Evolutionary conservation across 2,797 vertebrate genomes (phyloP), one percentile per base, ranked within the genome.

Genomic region (Vipera latastei): DNA sequence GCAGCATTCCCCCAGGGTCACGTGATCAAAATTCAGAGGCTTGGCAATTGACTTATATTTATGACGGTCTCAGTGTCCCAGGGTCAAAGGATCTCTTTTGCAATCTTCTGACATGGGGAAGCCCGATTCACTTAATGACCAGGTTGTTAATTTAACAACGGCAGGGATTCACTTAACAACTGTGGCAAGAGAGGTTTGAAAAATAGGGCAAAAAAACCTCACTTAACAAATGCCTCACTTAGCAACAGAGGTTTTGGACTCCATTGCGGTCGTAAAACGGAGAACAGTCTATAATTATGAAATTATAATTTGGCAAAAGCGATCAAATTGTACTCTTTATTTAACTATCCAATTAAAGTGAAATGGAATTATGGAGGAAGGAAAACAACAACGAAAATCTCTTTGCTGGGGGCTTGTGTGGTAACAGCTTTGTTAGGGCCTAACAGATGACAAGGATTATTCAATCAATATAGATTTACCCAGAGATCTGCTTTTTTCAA

Each of bases 401-500:
- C 97, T 98, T 98, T 98, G 97, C 97, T 98, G 97, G 97, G 98
- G 98, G 97, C 98, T 73, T 98, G 96, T 97, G 96, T 97, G 96
- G 97, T 98, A 98, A 98, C 98, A 98, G 98, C 98, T 98, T 98
- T 98, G 98, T 98, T 98, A 98, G 98, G 98, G 98, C 97, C 97
- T 97, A 98, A 97, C 98, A 98, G 98, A 98, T 98, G 98, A 98
- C 97, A 97, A 96, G 97, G 97, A 98, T 98, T 98, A 98, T 98
- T 98, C 97, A 97, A 97, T 98, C 98, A 98, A 98, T 96, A 97
- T 97, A 96, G 97, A 97, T 95, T 97, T 97, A 97, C 97, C 95
- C 96, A 96, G 93, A 97, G 97, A 97, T 97, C 97, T 97, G 96
- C 93, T 96, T 96, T 95, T 97, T 90, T 96, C 95, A 95, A 97